Evolutionary conservation across 35 echinoderm and acorn worm species (phyloP).

Genomic region (Eucidaris tribuloides): DNA sequence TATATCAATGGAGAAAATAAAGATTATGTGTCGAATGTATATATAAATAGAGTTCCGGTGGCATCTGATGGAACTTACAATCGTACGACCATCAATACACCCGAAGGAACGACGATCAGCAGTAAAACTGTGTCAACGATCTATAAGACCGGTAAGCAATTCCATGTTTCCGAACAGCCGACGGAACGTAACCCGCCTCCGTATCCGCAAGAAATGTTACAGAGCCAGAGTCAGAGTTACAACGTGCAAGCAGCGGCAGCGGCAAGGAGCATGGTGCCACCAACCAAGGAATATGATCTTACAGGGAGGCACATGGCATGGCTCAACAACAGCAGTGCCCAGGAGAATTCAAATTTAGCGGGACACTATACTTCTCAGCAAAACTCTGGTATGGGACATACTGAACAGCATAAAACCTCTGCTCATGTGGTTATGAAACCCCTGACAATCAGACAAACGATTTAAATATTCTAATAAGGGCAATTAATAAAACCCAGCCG

Average conservation of each 20-base stretch:
- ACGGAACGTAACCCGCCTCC: neutral
- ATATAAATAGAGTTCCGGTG: constrained; percentile 10
- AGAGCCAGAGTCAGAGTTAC: constrained; percentile 4
- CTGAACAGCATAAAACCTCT: constrained; percentile 39
- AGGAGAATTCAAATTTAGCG: no score
- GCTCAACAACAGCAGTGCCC: neutral
- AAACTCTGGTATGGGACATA: no score
- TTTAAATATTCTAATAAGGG: constrained; percentile 28
- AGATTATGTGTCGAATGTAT: constrained; percentile 1
- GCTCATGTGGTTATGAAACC: constrained; percentile 54
- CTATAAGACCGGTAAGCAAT: constrained; percentile 54
- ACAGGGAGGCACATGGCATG: neutral
- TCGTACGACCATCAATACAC: constrained; percentile 42
- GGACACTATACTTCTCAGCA: no score
- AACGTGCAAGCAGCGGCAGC: constrained; percentile 30
- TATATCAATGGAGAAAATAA: constrained; percentile 45
- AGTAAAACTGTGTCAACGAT: constrained; percentile 78
- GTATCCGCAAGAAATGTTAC: constrained; percentile 26
- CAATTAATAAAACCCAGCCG: constrained; percentile 74
- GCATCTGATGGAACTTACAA: constrained; percentile 38
- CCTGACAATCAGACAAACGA: constrained; percentile 21
- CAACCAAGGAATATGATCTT: neutral
- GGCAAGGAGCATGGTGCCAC: constrained; percentile 9
- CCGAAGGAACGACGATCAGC: constrained; percentile 59
- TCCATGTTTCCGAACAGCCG: constrained; percentile 25